phyloP scores from a whole-genome alignment of 2,113 vertebrate genomes.

The Heteronetta atricapilla region DNA sequence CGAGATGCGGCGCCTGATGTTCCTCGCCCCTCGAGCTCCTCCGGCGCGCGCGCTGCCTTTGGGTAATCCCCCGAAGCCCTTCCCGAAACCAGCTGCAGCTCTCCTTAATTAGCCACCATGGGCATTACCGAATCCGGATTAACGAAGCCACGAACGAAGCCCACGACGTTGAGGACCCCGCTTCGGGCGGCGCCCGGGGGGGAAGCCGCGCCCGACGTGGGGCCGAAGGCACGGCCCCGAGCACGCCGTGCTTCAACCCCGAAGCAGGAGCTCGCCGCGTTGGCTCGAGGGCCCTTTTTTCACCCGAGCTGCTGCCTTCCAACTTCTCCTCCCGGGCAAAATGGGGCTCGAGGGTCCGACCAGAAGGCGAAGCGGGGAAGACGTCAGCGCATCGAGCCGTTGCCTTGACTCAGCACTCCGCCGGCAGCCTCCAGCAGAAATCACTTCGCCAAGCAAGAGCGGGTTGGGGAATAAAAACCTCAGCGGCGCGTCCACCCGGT shows the following conservation, averaged over 20 bases:
- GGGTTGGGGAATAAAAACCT: slow-evolving; percentile 50
- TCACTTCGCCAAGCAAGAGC: not conserved
- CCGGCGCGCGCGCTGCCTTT: not conserved
- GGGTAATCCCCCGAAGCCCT: slow-evolving; percentile 43
- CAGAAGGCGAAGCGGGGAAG: slow-evolving; percentile 45
- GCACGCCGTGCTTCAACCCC: fast-evolving
- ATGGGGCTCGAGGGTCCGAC: slow-evolving; percentile 61
- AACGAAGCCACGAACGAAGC: too few relatives aligned
- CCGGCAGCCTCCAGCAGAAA: slow-evolving; percentile 38
- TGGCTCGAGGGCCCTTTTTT: slow-evolving; percentile 41
- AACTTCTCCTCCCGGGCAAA: slow-evolving; percentile 24
- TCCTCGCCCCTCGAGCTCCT: slow-evolving; percentile 36
- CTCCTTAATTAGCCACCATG: slow-evolving; percentile 62
- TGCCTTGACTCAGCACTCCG: slow-evolving; percentile 60
- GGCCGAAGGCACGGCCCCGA: not conserved
- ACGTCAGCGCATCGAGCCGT: slow-evolving; percentile 31
- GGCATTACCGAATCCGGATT: slow-evolving; percentile 5
- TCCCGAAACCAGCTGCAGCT: slow-evolving; percentile 66
- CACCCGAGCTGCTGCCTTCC: slow-evolving; percentile 21
- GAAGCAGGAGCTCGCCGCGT: fast-evolving
- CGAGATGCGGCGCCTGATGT: slow-evolving; percentile 8
- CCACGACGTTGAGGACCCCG: not conserved
- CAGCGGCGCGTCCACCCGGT: slow-evolving; percentile 11
- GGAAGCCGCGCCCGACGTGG: fast-evolving
- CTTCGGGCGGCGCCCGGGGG: not conserved